Base-by-base conservation (phyloP, 2,888 invertebrate species). In the Cetonia aurata region DNA sequence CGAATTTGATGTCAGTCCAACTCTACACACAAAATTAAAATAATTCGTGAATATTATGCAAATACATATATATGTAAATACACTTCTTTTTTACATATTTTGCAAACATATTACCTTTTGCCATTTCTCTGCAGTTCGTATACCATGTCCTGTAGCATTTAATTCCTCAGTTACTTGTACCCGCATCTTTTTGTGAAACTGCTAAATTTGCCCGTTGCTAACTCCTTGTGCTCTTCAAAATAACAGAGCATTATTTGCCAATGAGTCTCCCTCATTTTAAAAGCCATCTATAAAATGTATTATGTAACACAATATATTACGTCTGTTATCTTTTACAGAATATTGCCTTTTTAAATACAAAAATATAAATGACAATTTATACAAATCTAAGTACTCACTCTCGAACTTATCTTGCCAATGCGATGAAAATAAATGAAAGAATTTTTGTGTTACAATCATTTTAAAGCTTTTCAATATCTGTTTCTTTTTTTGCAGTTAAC, bases 101-200 rank as follows among this genome's bases (percentile, higher is more conserved):
- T 25, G 25, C 25, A 25, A 25, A 44, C 13, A 44, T 6, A 48
- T 6, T 48, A n/a, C 48, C 48, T 48, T 46, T 4, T 48, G 48
- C 48, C 48, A 48, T 48, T 48, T 48, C 13, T 48, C 48, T n/a
- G 12, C 48, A 48, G n/a, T 48, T 15, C 48, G 17, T 48, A n/a
- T n/a, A 48, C 9, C 48, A 48, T 48, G n/a, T n/a, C 48, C 48
- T n/a, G 13, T 10, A 48, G 48, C 3, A 48, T 48, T 48, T n/a
- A 48, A 48, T 48, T 48, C n/a, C 8, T 48, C n/a, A 6, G 48
- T 48, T n/a, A 48, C 1, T 48, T 48, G 10, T 8, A 6, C 1
- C 48, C 48, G n/a, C 8, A n/a, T 6, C 6, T 48, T n/a, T 48
- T 48, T 48, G 8, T 48, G 6, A n/a, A 6, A 6, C 9, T n/a